Conservation (phyloP, 2,888 invertebrate species). For the Pristionchus mayeri region DNA sequence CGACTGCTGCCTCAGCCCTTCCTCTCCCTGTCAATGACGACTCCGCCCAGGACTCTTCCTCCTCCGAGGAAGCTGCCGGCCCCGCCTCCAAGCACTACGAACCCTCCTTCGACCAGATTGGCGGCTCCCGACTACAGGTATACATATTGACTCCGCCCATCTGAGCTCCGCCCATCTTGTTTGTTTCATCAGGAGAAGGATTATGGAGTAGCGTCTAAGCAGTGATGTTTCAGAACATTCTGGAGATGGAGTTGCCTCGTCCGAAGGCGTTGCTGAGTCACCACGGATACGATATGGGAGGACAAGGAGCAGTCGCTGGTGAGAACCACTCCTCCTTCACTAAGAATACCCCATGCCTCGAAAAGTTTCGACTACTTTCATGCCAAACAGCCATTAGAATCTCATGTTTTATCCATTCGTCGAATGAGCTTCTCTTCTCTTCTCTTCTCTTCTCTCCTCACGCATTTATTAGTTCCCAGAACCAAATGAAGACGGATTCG, state of each 20-base stretch:
- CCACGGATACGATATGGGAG: conserved; percentile 73
- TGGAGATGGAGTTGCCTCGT: conserved; percentile 76
- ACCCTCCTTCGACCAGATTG: conserved; percentile 71
- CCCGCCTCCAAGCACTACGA: conserved; percentile 66
- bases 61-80: not conserved
- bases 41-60: conserved; percentile 26
- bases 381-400: not conserved
- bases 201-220: not conserved
- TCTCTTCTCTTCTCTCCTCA: not conserved
- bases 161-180: not conserved
- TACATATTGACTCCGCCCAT: not conserved
- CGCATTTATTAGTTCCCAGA: conserved; percentile 32
- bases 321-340: too few relatives aligned
- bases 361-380: not conserved
- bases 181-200: not conserved
- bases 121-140: conserved; percentile 64
- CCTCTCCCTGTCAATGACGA: conserved; percentile 3
- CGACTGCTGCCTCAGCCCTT: conserved; percentile 41
- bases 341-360: not conserved
- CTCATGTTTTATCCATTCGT: not conserved
- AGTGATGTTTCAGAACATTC: conserved; percentile 72
- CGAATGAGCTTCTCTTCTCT: not conserved
- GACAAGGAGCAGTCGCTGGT: conserved; percentile 73
- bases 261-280: conserved; percentile 74
- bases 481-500: not conserved